Base-by-base conservation (phyloP, 35 echinoderm and acorn worm species). In the Ophiothrix spiculata region DNA sequence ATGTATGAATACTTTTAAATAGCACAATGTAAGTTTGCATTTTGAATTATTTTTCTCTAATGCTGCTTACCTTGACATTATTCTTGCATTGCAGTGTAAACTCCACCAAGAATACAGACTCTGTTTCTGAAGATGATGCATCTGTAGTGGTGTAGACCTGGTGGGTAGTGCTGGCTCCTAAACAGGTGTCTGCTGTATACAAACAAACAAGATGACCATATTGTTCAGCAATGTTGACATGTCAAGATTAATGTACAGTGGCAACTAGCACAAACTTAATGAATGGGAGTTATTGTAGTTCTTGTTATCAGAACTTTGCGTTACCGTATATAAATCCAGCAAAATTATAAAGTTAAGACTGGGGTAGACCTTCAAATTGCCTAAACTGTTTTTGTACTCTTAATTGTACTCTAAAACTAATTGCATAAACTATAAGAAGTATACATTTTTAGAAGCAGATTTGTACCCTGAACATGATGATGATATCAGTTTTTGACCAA, bases 11-110 rank as follows among this genome's bases (percentile, higher is more conserved):
- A n/a, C n/a, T n/a, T n/a, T n/a, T n/a, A n/a, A n/a, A n/a, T n/a
- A n/a, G n/a, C n/a, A n/a, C n/a, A n/a, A n/a, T n/a, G n/a, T n/a
- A n/a, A n/a, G n/a, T n/a, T n/a, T n/a, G n/a, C n/a, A n/a, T n/a
- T n/a, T n/a, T n/a, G n/a, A n/a, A n/a, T n/a, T n/a, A n/a, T n/a
- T n/a, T n/a, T n/a, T n/a, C n/a, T n/a, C n/a, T n/a, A n/a, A n/a
- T n/a, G n/a, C n/a, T n/a, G n/a, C 34, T 64, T 88, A 91, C 93
- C 84, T 87, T 87, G 75, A 81, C 82, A 28, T 81, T 90, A 84
- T 95, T 95, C 64, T 86, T 89, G 85, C 93, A 95, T 31, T 83
- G 56, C 39, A 95, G 76, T 38, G 78, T 64, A 79, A 95, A 95
- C 75, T 95, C 93, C 0, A 91, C 88, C 23, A 87, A 75, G 77